Percentiles rank a stretch among this genome's conserved stretches.
Conservation (phyloP, 2,797 vertebrate genomes). For the Schizopygopsis pylzovi region DNA sequence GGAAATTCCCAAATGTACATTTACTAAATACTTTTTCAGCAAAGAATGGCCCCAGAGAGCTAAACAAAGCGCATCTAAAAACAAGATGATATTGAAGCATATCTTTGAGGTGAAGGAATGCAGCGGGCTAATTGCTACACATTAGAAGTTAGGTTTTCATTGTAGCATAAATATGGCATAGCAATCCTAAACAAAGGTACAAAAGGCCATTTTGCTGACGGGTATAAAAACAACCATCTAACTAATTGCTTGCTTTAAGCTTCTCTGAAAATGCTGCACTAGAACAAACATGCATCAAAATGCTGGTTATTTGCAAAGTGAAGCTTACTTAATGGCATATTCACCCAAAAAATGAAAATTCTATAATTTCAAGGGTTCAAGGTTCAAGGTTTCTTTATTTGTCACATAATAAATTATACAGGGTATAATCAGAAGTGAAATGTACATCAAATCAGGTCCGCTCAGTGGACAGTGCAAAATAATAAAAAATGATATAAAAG, state of each 20-base stretch:
- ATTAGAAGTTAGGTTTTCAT: background rate
- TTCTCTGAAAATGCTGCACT: background rate
- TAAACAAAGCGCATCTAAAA: background rate
- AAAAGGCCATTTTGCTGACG: background rate
- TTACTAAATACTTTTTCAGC: conserved; percentile 22
- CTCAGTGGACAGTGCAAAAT: too few relatives aligned
- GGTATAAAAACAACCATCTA: background rate
- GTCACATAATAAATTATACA: too few relatives aligned
- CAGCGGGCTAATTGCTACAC: background rate
- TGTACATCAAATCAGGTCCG: too few relatives aligned
- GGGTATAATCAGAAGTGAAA: too few relatives aligned
- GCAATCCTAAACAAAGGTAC: background rate
- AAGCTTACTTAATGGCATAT: background rate
- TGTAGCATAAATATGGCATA: background rate
- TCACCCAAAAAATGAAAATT: background rate
- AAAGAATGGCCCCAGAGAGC: conserved; percentile 13
- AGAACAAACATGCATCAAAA: background rate
- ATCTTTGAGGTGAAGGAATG: conserved; percentile 22
- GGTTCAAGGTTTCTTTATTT: too few relatives aligned
- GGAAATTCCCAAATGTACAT: conserved; percentile 23
- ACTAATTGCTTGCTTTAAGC: background rate
- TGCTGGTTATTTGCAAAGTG: background rate
- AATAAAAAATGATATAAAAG: too few relatives aligned
- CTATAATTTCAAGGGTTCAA: background rate
- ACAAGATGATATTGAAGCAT: conserved; percentile 6